A percentile compares a stretch with the other conserved stretches of the same genome.
Conservation (phyloP, 2,888 invertebrate species). For the Synergus japonicus region DNA sequence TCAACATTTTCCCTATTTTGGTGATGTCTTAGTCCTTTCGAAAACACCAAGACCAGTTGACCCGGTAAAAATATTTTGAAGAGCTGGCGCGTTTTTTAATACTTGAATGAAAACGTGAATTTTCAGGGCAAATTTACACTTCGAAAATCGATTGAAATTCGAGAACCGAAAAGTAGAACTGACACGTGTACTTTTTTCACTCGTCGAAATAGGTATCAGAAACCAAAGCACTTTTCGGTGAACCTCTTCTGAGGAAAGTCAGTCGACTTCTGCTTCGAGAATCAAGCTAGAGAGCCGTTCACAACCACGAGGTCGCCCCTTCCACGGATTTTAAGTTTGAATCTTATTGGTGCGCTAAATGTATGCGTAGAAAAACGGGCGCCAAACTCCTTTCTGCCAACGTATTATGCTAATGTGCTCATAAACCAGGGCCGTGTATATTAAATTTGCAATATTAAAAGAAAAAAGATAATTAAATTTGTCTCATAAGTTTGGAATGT, state of each 20-base stretch:
- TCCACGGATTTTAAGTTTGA: slow-evolving; percentile 63
- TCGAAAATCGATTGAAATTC: background rate
- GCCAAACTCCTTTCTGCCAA: slow-evolving; percentile 62
- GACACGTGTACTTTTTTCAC: slow-evolving; percentile 30
- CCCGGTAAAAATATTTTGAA: too few relatives aligned
- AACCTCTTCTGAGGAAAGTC: slow-evolving; percentile 59
- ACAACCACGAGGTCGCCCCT: slow-evolving; percentile 73
- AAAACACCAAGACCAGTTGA: background rate
- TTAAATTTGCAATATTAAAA: background rate
- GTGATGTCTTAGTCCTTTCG: slow-evolving; percentile 30
- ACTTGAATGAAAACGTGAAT: background rate
- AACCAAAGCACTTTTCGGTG: slow-evolving; percentile 2
- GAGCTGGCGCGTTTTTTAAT: background rate
- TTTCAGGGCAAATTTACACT: background rate
- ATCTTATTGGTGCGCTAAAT: slow-evolving; percentile 73
- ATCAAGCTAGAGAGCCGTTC: slow-evolving; percentile 36
- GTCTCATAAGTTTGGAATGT: too few relatives aligned
- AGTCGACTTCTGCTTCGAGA: slow-evolving; percentile 63
- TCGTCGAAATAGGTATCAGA: slow-evolving; percentile 7
- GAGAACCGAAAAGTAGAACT: background rate
- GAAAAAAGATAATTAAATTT: background rate
- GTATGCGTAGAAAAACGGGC: slow-evolving; percentile 74
- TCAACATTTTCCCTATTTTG: slow-evolving; percentile 64
- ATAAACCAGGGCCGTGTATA: slow-evolving; percentile 27
- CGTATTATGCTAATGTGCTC: slow-evolving; percentile 71